Percentiles rank a stretch among this genome's conserved stretches.
Conservation (phyloP, 2,797 vertebrate species). For the Myotis planiceps region DNA sequence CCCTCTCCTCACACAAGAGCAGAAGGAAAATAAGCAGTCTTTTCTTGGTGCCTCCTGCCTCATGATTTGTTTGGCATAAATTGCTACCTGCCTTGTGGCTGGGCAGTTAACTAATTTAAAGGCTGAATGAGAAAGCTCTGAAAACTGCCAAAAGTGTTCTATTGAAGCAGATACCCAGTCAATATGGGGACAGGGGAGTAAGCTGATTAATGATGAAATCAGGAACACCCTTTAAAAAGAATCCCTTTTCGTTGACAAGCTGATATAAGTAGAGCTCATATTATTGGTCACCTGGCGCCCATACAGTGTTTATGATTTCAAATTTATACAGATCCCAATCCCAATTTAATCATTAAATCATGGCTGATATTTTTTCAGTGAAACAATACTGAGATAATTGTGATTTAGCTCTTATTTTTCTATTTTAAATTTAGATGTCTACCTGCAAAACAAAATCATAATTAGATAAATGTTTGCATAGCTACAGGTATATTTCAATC, state of each 20-base stretch:
- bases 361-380: neutral
- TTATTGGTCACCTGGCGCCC: neutral
- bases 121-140: conserved; percentile 68
- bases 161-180: conserved; percentile 68
- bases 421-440: conserved; percentile 1
- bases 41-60: conserved; percentile 60
- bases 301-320: conserved; percentile 28
- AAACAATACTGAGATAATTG: conserved; percentile 34
- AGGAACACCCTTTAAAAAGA: conserved; percentile 47
- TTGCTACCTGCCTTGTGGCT: conserved; percentile 75
- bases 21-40: conserved; percentile 65
- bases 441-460: neutral
- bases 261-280: conserved; percentile 7
- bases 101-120: conserved; percentile 78
- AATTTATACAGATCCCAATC: neutral
- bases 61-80: conserved; percentile 76
- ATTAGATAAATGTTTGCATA: neutral
- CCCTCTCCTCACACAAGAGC: conserved; percentile 19
- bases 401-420: neutral
- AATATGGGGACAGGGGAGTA: conserved; percentile 47
- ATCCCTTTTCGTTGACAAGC: neutral
- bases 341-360: conserved; percentile 42
- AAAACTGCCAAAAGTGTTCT: conserved; percentile 48
- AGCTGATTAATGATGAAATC: conserved; percentile 62
- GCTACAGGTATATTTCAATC: neutral